Evolutionary conservation across 2,888 invertebrate genomes (phyloP).

Genomic region (Athetis lepigone): DNA sequence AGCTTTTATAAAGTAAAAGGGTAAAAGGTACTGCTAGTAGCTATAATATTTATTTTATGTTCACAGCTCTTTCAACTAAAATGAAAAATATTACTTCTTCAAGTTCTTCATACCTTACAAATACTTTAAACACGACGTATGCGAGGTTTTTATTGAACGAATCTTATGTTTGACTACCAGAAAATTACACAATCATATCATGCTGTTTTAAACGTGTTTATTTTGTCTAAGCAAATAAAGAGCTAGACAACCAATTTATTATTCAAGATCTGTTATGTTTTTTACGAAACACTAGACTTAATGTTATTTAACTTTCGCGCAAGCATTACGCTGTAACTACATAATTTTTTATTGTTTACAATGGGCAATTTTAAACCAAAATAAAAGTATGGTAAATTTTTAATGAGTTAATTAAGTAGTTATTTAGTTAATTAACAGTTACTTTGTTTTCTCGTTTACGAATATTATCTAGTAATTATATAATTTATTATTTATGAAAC

Average conservation of each 20-base stretch:
- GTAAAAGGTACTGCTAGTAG: constrained; percentile 23
- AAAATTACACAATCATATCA: constrained; percentile 40
- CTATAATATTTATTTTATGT: constrained; percentile 39
- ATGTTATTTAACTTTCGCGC: constrained; percentile 34
- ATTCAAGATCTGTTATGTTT: constrained; percentile 27
- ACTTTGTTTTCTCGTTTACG: constrained; percentile 8
- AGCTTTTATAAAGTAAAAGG: constrained; percentile 51
- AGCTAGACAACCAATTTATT: constrained; percentile 18
- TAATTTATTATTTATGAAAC: not conserved
- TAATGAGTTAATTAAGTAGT: constrained; percentile 10
- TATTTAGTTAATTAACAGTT: too few relatives aligned
- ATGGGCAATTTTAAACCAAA: constrained; percentile 6
- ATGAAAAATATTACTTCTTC: constrained; percentile 13
- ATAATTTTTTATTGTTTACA: constrained; percentile 15
- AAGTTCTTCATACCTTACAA: not conserved
- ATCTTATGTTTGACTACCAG: constrained; percentile 1
- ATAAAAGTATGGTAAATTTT: constrained; percentile 5
- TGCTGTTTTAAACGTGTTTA: constrained; percentile 5
- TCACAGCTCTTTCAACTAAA: constrained; percentile 6
- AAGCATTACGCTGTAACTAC: constrained; percentile 34
- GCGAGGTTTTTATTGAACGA: too few relatives aligned
- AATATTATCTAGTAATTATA: not conserved
- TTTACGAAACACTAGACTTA: constrained; percentile 21
- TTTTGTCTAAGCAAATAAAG: constrained; percentile 25
- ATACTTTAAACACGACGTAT: constrained; percentile 7